Evolutionary conservation across 2,797 vertebrate genomes (phyloP).

Genomic region (Babyrousa celebensis): DNA sequence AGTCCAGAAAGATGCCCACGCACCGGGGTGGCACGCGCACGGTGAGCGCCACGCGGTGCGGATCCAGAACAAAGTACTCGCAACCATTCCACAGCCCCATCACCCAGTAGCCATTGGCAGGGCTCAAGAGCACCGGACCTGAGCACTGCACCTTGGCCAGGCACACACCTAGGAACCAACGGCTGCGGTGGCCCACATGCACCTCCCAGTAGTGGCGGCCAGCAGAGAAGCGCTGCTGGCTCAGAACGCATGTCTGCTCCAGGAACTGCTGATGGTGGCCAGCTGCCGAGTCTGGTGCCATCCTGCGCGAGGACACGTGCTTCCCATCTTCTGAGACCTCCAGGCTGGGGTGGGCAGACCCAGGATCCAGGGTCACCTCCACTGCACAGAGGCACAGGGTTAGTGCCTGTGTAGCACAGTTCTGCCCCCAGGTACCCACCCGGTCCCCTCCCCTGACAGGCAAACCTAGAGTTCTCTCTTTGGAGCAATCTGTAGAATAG

Average conservation of each 20-base stretch:
- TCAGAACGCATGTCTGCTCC: conserved; percentile 84
- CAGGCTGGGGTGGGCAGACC: conserved; percentile 84
- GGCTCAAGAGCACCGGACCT: background rate
- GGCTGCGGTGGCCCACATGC: conserved; percentile 86
- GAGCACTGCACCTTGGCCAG: conserved; percentile 73
- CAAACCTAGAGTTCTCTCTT: background rate
- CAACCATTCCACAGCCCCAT: conserved; percentile 87
- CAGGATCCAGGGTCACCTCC: conserved; percentile 82
- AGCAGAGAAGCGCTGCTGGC: conserved; percentile 70
- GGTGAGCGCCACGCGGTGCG: conserved; percentile 81
- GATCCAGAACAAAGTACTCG: conserved; percentile 87
- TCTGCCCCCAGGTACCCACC: background rate
- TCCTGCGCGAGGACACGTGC: conserved; percentile 72
- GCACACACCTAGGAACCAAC: conserved; percentile 89
- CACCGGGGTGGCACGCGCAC: conserved; percentile 80
- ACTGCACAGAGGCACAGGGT: conserved; percentile 69
- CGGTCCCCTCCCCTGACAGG: rapidly evolving
- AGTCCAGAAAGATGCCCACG: conserved; percentile 87
- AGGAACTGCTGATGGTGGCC: conserved; percentile 8
- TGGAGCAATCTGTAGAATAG: background rate
- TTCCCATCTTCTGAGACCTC: conserved; percentile 80
- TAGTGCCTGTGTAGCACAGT: rapidly evolving
- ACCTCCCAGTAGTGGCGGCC: conserved; percentile 90
- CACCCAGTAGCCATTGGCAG: conserved; percentile 85
- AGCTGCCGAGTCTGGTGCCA: rapidly evolving